phyloP scores from a whole-genome alignment of 2,113 vertebrate genomes.

The Capra hircus region DNA sequence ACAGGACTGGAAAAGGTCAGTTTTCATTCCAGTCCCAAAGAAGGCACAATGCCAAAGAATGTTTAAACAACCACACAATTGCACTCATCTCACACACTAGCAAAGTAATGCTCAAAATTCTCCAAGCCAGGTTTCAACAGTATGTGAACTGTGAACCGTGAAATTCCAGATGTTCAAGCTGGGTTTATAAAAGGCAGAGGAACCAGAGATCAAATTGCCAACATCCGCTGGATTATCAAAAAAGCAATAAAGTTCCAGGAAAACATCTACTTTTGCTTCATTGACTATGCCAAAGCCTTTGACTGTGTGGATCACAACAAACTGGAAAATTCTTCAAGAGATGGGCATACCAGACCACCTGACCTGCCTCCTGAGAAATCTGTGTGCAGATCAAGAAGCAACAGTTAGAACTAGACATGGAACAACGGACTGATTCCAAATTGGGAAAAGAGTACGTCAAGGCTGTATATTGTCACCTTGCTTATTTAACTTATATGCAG shows the following conservation, averaged over 20 bases:
- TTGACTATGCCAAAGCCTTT: not conserved
- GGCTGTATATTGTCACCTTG: not conserved
- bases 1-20: not conserved
- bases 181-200: not conserved
- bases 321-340: not conserved
- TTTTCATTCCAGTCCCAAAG: not conserved
- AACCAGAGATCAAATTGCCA: not conserved
- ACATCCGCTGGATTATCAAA: not conserved
- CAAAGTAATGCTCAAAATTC: not conserved
- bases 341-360: not conserved
- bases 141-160: not conserved
- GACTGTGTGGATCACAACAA: not conserved
- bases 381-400: not conserved
- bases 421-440: not conserved
- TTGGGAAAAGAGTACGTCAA: accelerated
- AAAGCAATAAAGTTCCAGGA: not conserved
- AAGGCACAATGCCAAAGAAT: not conserved
- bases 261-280: not conserved
- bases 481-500: not conserved
- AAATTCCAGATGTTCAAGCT: not conserved
- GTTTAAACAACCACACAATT: not conserved
- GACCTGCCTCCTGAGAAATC: not conserved
- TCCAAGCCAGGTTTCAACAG: not conserved
- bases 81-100: not conserved
- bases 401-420: not conserved